phyloP scores from a whole-genome alignment of 2,888 invertebrate genomes.

The Hesperia comma region DNA sequence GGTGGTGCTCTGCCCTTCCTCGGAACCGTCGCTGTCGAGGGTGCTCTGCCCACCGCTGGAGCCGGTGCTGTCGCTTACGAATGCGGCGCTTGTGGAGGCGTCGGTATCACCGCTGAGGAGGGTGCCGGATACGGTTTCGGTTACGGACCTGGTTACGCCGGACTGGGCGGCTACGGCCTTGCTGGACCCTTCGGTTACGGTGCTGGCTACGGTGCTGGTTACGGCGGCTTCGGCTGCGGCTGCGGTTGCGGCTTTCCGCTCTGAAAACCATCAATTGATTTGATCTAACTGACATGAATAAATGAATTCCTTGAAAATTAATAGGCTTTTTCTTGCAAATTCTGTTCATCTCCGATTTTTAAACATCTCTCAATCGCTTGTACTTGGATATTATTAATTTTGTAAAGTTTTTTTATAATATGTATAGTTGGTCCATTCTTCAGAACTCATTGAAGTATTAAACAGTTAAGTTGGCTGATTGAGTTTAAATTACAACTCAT shows the following conservation, averaged over 20 bases:
- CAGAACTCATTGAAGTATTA: too few species aligned
- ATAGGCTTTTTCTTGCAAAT: too few species aligned
- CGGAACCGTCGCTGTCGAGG: conserved; percentile 47
- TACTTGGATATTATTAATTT: too few species aligned
- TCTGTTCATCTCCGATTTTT: too few species aligned
- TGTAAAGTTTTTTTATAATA: too few species aligned
- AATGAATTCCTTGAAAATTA: too few species aligned
- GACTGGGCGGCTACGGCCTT: conserved; percentile 32
- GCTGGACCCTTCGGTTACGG: neutral
- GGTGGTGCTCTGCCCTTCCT: conserved; percentile 48
- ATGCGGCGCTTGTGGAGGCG: conserved; percentile 46
- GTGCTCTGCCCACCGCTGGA: conserved; percentile 47
- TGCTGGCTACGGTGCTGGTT: conserved; percentile 24
- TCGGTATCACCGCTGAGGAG: conserved; percentile 43
- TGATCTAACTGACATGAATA: too few species aligned
- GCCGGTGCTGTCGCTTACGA: conserved; percentile 47
- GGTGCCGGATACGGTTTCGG: conserved; percentile 28
- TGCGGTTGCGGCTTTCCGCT: neutral
- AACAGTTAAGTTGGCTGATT: too few species aligned
- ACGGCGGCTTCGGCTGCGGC: conserved; percentile 7
- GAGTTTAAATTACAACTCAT: too few species aligned
- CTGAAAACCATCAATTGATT: neutral
- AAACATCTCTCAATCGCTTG: too few species aligned
- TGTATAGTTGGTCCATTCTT: too few species aligned
- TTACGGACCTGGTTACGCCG: conserved; percentile 16